A percentile compares a stretch with the other conserved stretches of the same genome.
Conservation (phyloP, 2,113 vertebrate species). For the Phasianus colchicus region DNA sequence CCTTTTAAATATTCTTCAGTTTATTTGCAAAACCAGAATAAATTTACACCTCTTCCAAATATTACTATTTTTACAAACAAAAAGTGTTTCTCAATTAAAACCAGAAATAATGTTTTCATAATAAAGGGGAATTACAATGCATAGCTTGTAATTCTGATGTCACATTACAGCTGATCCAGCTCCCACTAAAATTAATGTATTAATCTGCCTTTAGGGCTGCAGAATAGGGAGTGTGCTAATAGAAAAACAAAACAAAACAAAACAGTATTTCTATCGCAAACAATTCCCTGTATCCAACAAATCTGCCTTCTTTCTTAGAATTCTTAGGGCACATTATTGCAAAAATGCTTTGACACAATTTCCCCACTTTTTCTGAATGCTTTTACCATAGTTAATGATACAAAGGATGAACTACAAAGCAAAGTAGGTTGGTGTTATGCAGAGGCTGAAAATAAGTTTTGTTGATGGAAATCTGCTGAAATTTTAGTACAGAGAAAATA, state of each 20-base stretch:
- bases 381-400: neutral
- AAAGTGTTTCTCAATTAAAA: neutral
- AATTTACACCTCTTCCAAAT: slow-evolving; percentile 50
- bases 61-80: neutral
- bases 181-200: neutral
- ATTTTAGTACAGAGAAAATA: neutral
- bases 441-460: slow-evolving; percentile 5
- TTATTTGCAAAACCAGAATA: slow-evolving; percentile 58
- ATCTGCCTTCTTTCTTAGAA: slow-evolving; percentile 12
- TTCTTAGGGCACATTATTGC: slow-evolving; percentile 5
- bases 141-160: neutral
- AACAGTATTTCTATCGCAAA: neutral
- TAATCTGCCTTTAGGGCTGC: neutral
- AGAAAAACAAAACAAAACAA: neutral
- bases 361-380: neutral
- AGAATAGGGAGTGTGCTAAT: neutral
- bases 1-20: slow-evolving; percentile 25
- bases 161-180: neutral
- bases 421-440: neutral
- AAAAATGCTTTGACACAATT: slow-evolving; percentile 40
- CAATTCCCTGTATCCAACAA: neutral
- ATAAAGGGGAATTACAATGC: neutral
- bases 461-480: slow-evolving; percentile 1
- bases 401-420: slow-evolving; percentile 12
- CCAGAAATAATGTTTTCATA: slow-evolving; percentile 24